Percentiles rank a stretch among this genome's conserved stretches.
Evolutionary conservation across 2,797 vertebrate genomes (phyloP).

Genomic region (Enteromius fasciolatus): DNA sequence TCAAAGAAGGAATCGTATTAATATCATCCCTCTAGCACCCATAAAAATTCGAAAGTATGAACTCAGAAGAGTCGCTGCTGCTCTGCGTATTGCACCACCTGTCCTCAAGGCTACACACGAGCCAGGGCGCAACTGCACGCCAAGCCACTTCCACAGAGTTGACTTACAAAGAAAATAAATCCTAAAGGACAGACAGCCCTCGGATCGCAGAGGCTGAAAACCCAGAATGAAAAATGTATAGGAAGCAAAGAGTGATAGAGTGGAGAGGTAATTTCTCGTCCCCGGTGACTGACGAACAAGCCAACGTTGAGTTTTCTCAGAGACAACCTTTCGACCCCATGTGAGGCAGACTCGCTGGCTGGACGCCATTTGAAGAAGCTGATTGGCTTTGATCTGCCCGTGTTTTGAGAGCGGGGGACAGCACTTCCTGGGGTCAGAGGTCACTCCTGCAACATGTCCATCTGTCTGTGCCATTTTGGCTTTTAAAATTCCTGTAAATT

Average conservation of each 20-base stretch:
- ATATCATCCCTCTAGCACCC: conserved; percentile 63
- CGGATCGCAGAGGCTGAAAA: conserved; percentile 6
- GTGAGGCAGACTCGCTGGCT: conserved; percentile 76
- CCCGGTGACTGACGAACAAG: conserved; percentile 76
- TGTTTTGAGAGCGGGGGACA: conserved; percentile 63
- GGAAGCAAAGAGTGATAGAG: conserved; percentile 71
- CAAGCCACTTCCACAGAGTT: conserved; percentile 19
- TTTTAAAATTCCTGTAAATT: conserved; percentile 82
- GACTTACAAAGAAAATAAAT: conserved; percentile 43
- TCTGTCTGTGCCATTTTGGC: conserved; percentile 78
- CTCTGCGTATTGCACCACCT: conserved; percentile 21
- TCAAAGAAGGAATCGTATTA: conserved; percentile 69
- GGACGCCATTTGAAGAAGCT: conserved; percentile 73
- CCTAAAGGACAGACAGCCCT: conserved; percentile 7
- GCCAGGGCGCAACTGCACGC: conserved; percentile 5
- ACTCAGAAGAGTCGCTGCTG: conserved; percentile 60
- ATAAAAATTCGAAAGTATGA: conserved; percentile 73
- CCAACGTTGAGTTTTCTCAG: conserved; percentile 69
- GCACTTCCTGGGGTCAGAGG: conserved; percentile 81
- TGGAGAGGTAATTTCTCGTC: conserved; percentile 73
- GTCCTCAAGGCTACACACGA: neutral
- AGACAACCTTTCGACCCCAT: conserved; percentile 73
- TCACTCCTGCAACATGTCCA: conserved; percentile 81
- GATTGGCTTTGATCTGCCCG: conserved; percentile 81
- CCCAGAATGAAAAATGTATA: conserved; percentile 49